These are phyloP conservation scores for Glossophaga mutica DNA, from an alignment of 2,797 vertebrate species.

Conservation along the genomic window DNA sequence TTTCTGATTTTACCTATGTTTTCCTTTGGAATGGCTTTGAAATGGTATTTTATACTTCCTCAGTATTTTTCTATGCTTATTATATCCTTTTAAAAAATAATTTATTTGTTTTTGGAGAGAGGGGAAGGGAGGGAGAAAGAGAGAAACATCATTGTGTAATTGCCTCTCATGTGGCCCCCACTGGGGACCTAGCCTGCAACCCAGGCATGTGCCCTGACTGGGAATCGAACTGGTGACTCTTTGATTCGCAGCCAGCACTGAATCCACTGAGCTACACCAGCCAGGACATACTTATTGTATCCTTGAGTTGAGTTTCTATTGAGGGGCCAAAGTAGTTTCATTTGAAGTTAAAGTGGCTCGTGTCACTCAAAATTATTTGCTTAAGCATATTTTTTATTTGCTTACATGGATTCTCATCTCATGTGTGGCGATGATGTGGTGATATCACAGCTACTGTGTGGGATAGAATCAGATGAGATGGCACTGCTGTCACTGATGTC, in stretches of 20 bases:
- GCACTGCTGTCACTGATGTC: neutral
- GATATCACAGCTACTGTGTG: neutral
- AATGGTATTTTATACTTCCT: slow-evolving; percentile 30
- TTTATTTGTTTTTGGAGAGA: too few species aligned
- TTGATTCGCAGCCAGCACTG: too few species aligned
- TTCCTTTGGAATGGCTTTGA: slow-evolving; percentile 28
- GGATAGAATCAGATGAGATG: neutral
- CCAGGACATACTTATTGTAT: neutral
- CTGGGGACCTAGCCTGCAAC: too few species aligned
- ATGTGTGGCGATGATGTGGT: neutral
- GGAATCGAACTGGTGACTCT: too few species aligned
- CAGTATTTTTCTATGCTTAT: neutral
- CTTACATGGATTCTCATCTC: neutral
- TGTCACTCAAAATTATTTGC: neutral
- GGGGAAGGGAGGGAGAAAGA: too few species aligned
- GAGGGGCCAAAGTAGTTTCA: neutral
- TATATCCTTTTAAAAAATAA: neutral
- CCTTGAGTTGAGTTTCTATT: neutral
- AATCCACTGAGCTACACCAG: too few species aligned
- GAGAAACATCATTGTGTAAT: too few species aligned
- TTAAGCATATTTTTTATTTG: neutral
- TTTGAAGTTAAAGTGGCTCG: slow-evolving; percentile 12
- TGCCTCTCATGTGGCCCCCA: too few species aligned
- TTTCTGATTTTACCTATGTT: slow-evolving; percentile 1
- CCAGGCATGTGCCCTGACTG: too few species aligned